These are phyloP conservation scores for Cydia strobilella DNA, from an alignment of 1,140 invertebrate genomes.

Conservation along the genomic window DNA sequence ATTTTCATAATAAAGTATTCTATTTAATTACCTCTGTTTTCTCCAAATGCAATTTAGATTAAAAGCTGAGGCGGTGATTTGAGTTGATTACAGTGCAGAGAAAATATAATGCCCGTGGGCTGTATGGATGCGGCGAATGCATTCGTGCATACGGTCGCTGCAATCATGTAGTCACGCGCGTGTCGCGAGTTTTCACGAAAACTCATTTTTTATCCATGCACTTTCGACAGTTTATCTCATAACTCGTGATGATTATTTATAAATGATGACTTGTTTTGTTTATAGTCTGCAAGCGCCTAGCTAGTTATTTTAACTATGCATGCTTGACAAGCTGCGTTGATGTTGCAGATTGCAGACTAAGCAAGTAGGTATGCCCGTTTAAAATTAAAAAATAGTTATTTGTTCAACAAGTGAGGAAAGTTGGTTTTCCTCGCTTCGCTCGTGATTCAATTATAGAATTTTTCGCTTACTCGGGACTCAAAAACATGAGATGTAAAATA, in stretches of 20 bases:
- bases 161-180: constrained; percentile 20
- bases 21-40: constrained; percentile 25
- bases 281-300: not conserved
- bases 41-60: constrained; percentile 16
- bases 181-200: constrained; percentile 23
- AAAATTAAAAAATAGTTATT: too few species aligned
- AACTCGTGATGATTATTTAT: not conserved
- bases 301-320: not conserved
- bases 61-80: constrained; percentile 10
- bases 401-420: too few species aligned
- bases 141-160: constrained; percentile 22
- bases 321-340: not conserved
- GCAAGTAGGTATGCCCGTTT: too few species aligned
- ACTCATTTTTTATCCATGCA: constrained; percentile 28
- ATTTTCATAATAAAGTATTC: constrained; percentile 23
- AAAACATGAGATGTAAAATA: too few species aligned
- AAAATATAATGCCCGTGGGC: constrained; percentile 25
- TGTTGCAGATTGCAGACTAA: too few species aligned
- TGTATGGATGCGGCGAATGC: not conserved
- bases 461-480: too few species aligned
- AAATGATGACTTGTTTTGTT: constrained; percentile 2
- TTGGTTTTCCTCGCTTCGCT: too few species aligned
- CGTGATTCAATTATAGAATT: too few species aligned
- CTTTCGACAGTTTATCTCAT: constrained; percentile 31
- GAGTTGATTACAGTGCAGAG: constrained; percentile 22